phyloP scores from a whole-genome alignment of 2,113 vertebrate genomes.

The Thunnus maccoyii region DNA sequence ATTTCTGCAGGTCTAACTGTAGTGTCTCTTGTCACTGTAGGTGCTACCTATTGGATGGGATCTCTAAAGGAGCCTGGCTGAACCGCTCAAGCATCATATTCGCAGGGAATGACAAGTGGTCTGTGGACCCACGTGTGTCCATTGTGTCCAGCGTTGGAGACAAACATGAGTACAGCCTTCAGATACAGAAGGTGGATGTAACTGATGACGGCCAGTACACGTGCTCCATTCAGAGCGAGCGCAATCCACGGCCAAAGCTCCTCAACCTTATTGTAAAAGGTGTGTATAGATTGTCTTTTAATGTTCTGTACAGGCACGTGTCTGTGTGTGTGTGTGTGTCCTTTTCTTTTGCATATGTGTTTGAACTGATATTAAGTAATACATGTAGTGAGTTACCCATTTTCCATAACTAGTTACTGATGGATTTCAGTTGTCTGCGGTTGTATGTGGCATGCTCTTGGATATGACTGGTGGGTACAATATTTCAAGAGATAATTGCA shows the following conservation, averaged over 20 bases:
- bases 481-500: not conserved
- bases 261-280: conserved; percentile 97
- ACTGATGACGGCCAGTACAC: conserved; percentile 96
- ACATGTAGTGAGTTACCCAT: not conserved
- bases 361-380: not conserved
- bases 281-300: conserved; percentile 68
- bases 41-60: conserved; percentile 96
- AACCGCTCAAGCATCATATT: conserved; percentile 99
- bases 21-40: conserved; percentile 77
- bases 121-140: conserved; percentile 95
- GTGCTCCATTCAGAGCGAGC: conserved; percentile 96
- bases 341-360: not conserved
- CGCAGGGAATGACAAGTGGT: conserved; percentile 97
- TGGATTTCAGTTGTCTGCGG: not conserved
- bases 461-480: not conserved
- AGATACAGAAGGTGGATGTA: conserved; percentile 98
- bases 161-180: conserved; percentile 96
- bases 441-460: not conserved
- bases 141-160: conserved; percentile 91
- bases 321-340: not conserved
- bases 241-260: conserved; percentile 92
- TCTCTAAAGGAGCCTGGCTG: conserved; percentile 98
- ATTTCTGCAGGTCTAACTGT: conserved; percentile 26
- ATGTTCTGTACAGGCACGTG: not conserved
- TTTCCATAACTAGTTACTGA: not conserved